A percentile compares a stretch with the other conserved stretches of the same genome.
phyloP scores from a whole-genome alignment of 1,140 invertebrate species.

The Bicyclus anynana region DNA sequence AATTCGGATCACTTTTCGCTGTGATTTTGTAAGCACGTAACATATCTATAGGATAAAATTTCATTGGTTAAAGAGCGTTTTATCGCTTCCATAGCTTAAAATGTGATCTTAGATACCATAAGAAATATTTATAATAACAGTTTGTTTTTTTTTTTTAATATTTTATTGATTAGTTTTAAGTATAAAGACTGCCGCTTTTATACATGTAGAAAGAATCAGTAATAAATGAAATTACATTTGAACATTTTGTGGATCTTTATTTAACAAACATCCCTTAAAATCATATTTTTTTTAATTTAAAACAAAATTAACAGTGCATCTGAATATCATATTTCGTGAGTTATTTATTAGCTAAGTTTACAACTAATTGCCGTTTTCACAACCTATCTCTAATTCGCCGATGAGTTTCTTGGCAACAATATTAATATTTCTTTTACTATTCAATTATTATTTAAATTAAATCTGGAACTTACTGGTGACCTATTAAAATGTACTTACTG shows the following conservation, averaged over 20 bases:
- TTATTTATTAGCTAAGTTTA: too few species aligned
- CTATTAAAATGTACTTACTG: too few species aligned
- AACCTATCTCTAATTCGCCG: too few species aligned
- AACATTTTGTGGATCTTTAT: constrained; percentile 50
- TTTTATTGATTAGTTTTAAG: constrained; percentile 17
- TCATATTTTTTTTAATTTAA: constrained; percentile 43
- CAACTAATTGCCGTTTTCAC: too few species aligned
- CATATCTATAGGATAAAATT: not conserved
- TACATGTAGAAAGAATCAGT: constrained; percentile 26
- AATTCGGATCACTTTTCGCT: too few species aligned
- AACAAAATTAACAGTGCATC: constrained; percentile 47
- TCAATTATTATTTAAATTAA: too few species aligned
- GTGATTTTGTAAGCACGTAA: too few species aligned
- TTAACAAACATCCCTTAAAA: constrained; percentile 61
- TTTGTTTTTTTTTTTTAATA: constrained; percentile 9
- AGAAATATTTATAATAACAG: constrained; percentile 3
- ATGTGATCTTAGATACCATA: not conserved
- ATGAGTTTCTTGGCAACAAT: too few species aligned
- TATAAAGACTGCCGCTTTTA: constrained; percentile 47
- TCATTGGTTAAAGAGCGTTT: not conserved
- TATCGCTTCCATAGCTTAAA: constrained; percentile 1
- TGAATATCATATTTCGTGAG: constrained; percentile 49
- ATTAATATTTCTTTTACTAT: too few species aligned
- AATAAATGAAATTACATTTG: constrained; percentile 42
- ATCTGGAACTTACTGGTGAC: too few species aligned